These are phyloP conservation scores for Peromyscus leucopus DNA, from an alignment of 2,113 vertebrate genomes.

Conservation along the genomic window DNA sequence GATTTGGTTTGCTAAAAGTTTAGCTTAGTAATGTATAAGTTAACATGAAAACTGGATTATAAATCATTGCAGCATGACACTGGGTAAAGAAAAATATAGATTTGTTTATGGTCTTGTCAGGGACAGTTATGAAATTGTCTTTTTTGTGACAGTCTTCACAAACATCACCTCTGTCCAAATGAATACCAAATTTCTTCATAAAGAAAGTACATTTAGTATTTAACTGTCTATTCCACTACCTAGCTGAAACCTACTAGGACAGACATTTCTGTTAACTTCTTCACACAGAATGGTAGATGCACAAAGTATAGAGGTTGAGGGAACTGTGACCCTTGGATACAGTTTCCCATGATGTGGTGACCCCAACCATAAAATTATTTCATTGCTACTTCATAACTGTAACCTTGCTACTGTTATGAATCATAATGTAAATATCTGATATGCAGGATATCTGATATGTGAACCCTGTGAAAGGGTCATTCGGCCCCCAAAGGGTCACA, in stretches of 20 bases:
- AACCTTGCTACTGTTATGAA: not conserved
- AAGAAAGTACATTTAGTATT: constrained; percentile 7
- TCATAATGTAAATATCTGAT: not conserved
- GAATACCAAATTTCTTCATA: not conserved
- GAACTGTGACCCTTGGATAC: not conserved
- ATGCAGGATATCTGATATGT: not conserved
- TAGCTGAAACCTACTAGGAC: constrained; percentile 11
- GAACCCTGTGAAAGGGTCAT: not conserved
- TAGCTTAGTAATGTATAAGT: constrained; percentile 62
- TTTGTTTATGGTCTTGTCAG: constrained; percentile 59
- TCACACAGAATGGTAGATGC: not conserved
- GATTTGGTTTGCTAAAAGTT: constrained; percentile 68
- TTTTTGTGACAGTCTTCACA: constrained; percentile 34
- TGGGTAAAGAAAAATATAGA: constrained; percentile 57
- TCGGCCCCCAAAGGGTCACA: not conserved
- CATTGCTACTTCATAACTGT: not conserved
- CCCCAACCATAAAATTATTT: not conserved
- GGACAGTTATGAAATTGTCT: constrained; percentile 64
- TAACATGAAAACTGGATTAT: constrained; percentile 61
- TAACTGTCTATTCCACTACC: not conserved
- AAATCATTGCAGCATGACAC: constrained; percentile 63
- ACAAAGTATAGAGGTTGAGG: not conserved
- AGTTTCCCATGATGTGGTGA: not conserved
- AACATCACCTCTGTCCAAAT: constrained; percentile 62
- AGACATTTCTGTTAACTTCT: not conserved